phyloP scores from a whole-genome alignment of 2,888 invertebrate species.

The Miltochrista miniata region DNA sequence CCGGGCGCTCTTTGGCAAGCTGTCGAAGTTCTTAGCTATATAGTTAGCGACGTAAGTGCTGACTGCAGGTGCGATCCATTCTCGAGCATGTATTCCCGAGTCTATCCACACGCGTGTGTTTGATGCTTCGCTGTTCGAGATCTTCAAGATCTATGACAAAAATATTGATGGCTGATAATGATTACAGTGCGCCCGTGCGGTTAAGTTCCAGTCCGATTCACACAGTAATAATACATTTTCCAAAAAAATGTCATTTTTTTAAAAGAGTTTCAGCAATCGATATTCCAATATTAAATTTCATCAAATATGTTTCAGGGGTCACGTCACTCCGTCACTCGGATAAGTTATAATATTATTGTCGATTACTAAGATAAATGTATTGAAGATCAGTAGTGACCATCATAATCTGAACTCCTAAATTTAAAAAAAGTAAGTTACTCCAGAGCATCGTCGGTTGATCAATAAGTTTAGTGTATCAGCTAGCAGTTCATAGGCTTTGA shows the following conservation, averaged over 20 bases:
- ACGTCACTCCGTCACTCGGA: too few species aligned
- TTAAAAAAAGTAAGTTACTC: too few species aligned
- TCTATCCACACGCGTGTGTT: conserved; percentile 89
- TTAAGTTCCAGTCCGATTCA: too few species aligned
- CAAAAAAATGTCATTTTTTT: too few species aligned
- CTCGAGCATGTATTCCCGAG: conserved; percentile 94
- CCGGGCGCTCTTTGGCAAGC: conserved; percentile 85
- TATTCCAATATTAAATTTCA: not conserved
- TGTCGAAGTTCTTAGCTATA: conserved; percentile 87
- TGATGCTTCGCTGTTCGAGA: conserved; percentile 86
- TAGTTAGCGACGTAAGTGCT: conserved; percentile 90
- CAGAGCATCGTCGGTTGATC: too few species aligned
- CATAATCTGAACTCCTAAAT: too few species aligned
- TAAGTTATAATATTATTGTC: too few species aligned
- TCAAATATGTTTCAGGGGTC: too few species aligned
- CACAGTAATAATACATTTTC: not conserved
- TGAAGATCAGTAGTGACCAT: too few species aligned
- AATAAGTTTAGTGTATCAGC: not conserved
- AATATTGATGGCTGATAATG: too few species aligned
- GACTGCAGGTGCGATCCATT: conserved; percentile 94
- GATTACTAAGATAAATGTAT: too few species aligned
- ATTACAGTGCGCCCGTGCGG: too few species aligned
- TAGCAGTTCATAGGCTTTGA: not conserved
- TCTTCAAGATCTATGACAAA: conserved; percentile 72
- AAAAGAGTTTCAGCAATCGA: not conserved